phyloP scores from a whole-genome alignment of 2,113 vertebrate species.

The Opisthocomus hoazin region DNA sequence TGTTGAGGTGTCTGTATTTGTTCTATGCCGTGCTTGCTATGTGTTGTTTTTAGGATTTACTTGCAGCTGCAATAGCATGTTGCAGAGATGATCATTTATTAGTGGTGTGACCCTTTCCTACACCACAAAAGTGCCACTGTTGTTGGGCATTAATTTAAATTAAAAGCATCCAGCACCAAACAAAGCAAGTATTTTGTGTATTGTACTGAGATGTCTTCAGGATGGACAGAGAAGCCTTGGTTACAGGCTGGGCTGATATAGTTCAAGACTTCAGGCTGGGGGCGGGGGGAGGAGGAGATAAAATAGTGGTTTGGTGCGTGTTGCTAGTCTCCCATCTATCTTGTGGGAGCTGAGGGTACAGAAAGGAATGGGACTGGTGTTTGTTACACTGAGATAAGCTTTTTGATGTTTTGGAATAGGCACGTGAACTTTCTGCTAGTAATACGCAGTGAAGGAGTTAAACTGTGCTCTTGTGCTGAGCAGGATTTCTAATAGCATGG shows the following conservation, averaged over 20 bases:
- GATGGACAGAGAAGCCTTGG: conserved; percentile 8
- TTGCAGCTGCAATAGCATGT: neutral
- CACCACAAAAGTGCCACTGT: conserved; percentile 38
- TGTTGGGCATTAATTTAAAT: conserved; percentile 7
- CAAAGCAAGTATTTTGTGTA: conserved; percentile 50
- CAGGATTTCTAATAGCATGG: neutral
- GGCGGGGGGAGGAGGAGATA: too few species aligned
- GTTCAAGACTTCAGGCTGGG: neutral
- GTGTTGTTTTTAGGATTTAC: neutral
- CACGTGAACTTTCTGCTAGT: neutral
- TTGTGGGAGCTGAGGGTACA: neutral
- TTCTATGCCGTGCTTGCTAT: neutral
- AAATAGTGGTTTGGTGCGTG: neutral
- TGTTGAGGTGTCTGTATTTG: neutral
- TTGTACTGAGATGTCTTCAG: conserved; percentile 38
- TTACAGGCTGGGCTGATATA: neutral
- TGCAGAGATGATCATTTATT: neutral
- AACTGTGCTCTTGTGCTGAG: neutral
- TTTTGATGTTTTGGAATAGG: neutral
- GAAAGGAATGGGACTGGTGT: neutral
- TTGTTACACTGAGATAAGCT: neutral
- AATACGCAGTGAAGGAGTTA: neutral
- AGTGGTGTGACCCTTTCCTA: neutral
- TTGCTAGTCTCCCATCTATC: neutral
- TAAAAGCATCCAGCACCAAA: neutral